These are phyloP conservation scores for Ceriagrion tenellum DNA, from an alignment of 2,888 invertebrate species.

Conservation along the genomic window DNA sequence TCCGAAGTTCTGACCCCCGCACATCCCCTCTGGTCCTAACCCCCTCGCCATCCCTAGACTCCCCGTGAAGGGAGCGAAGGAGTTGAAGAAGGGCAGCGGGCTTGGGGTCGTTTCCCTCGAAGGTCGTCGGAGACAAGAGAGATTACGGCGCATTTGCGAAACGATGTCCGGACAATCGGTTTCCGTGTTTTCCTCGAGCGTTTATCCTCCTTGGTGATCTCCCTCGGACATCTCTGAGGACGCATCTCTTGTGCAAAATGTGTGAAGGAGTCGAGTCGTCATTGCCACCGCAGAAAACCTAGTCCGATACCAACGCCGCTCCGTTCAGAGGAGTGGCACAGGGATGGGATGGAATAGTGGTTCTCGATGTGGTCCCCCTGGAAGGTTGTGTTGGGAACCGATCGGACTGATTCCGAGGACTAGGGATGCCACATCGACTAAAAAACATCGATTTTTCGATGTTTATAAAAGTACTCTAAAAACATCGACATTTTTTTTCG, in stretches of 20 bases:
- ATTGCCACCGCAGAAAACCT: constrained; percentile 54
- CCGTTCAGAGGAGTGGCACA: neutral
- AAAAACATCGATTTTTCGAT: too few relatives aligned
- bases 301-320: constrained; percentile 40
- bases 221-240: neutral
- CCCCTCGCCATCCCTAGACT: too few relatives aligned
- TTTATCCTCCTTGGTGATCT: constrained; percentile 30
- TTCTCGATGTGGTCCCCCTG: too few relatives aligned
- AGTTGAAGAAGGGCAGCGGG: neutral
- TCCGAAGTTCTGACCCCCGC: too few relatives aligned
- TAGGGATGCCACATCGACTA: too few relatives aligned
- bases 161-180: constrained; percentile 47
- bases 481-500: too few relatives aligned
- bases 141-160: constrained; percentile 21
- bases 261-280: neutral
- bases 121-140: neutral
- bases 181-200: neutral
- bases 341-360: too few relatives aligned
- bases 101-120: neutral
- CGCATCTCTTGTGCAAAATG: neutral
- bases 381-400: too few relatives aligned
- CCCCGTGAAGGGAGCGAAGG: neutral
- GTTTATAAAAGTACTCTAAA: too few relatives aligned
- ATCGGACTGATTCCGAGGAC: too few relatives aligned
- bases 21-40: too few relatives aligned